Base-by-base conservation (phyloP, 2,888 invertebrate genomes). In the Aphidius colemani region DNA sequence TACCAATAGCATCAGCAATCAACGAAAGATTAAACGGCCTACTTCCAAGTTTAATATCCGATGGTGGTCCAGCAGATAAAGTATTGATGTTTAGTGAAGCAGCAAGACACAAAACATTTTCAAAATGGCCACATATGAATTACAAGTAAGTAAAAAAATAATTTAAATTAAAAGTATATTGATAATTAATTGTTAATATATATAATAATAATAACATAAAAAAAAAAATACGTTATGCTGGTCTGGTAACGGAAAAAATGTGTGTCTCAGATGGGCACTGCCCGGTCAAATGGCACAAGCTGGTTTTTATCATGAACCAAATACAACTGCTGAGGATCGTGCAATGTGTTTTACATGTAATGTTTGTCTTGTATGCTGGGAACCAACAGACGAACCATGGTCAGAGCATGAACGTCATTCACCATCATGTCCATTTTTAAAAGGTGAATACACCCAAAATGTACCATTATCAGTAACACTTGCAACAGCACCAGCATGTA, bases 211-310 rank as follows among this genome's bases (percentile, higher is more conserved):
- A 57, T 57, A 46, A 39, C 46, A 8, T 44, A 57, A 46, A 46
- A 46, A 57, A 39, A 46, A 45, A 46, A 57, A 57, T 46, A 45
- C 57, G 57, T 46, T 30, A 30, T 46, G 50, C 60, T 44, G 53
- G 40, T 61, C n/a, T 53, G 53, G 53, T 61, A 61, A 61, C 53
- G 39, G 61, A 61, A 57, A 65, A 61, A 53, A 61, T 55, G 45
- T 61, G 56, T 60, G 56, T 76, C 78, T 49, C 77, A 94, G 94
- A 83, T 97, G 96, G 96, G 96, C 96, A 6, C 82, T 96, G 64
- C 96, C 96, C 0, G 94, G 95, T 73, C 94, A 95, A 78, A 96
- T 97, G 96, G 96, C 96, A 6, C 95, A 96, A 80, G 96, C 96
- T 2, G 97, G 97, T 11, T 97, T 97, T 84, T 97, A 95, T 84